Base-by-base conservation (phyloP, 2,113 vertebrate species). In the Trogon melanurus region DNA sequence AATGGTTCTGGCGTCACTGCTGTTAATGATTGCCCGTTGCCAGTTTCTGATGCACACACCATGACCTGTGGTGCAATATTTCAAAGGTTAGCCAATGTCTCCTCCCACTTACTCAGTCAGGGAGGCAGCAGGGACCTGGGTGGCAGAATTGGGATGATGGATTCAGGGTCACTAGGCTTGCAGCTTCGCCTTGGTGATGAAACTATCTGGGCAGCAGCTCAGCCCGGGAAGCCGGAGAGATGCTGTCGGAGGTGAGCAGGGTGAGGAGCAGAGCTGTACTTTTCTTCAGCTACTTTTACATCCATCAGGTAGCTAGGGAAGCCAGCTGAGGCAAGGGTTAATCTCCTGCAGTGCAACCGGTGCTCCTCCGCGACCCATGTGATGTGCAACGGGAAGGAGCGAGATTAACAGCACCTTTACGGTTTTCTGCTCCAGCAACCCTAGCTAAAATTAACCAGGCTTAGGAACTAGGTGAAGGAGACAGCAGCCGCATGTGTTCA, bases 31-130 rank as follows among this genome's bases (percentile, higher is more conserved):
- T 48, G 64, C 30, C 67, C 34, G 2, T 4, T 3, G 5, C 41
- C 2, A 3, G 38, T 29, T 83, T 41, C 38, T 27, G 12, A 2
- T 2, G 1, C 2, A 2, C 45, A 57, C 3, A 11, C 44, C 25
- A 5, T 30, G 13, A 2, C 45, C 1, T 0, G 4, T 4, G 21
- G 51, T 9, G 53, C 26, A 10, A 2, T 16, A 29, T 50, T 13
- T 32, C 34, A 25, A 7, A 1, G 7, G 16, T 32, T 5, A 44
- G 27, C 15, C 34, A 19, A 34, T 1, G 0, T 50, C 19, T 26
- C 13, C 36, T 36, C 60, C 54, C 1, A 1, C 18, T 54, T 41
- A 0, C n/a, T 1, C 41, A 0, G 14, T 15, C 7, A 11, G 16
- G 38, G 32, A 1, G 10, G 53, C 29, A 20, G 69, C 22, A 2